Base-by-base conservation (phyloP, 2,113 vertebrate species). In the Chamaetylas fuelleborni region DNA sequence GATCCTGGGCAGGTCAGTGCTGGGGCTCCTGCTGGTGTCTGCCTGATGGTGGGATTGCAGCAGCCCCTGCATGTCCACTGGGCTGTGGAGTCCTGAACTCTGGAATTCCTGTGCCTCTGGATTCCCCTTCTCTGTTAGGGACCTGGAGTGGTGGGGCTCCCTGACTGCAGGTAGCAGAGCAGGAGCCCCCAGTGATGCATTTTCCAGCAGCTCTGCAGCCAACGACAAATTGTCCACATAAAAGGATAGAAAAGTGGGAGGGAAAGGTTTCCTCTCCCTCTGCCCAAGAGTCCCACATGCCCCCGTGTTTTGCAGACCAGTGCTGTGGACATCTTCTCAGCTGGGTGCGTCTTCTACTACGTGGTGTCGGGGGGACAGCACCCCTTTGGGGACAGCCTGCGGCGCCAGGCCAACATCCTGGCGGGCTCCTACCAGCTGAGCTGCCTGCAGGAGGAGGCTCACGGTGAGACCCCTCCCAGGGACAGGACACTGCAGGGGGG, bases 241-340 rank as follows among this genome's bases (percentile, higher is more conserved):
- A 54, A 79, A 60, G 19, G 20, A 7, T 2, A 25, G 38, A 19
- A 14, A 38, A 33, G 25, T 1, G 14, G 11, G 22, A 71, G 48
- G 54, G 3, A 15, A 36, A 53, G 47, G 64, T 51, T 43, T n/a
- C 45, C 40, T 20, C 1, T 0, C 17, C 50, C 34, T 53, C 36
- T 61, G 31, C 58, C n/a, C 1, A 3, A 48, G 57, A 36, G 15
- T 34, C 29, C 48, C 73, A 72, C 1, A 1, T 28, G 16, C 25
- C 4, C 8, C 29, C 2, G 4, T 70, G 90, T 77, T 86, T 79
- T 79, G 12, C 97, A 99, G 99, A 99, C 99, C 0, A 98, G 98
- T 0, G 98, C 99, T 0, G 99, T 99, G 97, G 99, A 99, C 71
- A 98, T 99, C 88, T 99, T 99, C 98, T 99, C 99, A 2, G 99